phyloP scores from a whole-genome alignment of 2,888 invertebrate species.

The Perizoma affinitatum region DNA sequence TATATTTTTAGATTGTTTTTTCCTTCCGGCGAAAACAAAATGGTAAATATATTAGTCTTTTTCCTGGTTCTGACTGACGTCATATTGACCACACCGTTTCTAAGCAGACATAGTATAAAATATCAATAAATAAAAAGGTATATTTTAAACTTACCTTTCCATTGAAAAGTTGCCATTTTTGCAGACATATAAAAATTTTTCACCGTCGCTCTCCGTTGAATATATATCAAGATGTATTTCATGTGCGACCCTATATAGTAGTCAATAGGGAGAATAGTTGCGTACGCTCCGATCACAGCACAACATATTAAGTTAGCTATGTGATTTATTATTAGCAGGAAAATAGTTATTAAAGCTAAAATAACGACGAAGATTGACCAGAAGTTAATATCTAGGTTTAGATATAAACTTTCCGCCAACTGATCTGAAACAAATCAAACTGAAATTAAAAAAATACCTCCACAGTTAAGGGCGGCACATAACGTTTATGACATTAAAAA shows the following conservation, averaged over 20 bases:
- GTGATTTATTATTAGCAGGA: constrained; percentile 77
- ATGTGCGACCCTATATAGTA: constrained; percentile 86
- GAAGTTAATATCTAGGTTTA: constrained; percentile 84
- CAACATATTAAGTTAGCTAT: constrained; percentile 86
- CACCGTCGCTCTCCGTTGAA: constrained; percentile 85
- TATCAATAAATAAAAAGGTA: neutral
- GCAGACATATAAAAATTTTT: constrained; percentile 83
- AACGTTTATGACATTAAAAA: no score
- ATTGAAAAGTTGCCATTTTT: constrained; percentile 85
- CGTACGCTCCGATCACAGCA: constrained; percentile 86
- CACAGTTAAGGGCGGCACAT: no score
- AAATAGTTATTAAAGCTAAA: constrained; percentile 73
- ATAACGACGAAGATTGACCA: constrained; percentile 85
- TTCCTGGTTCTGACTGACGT: no score
- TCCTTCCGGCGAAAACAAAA: no score
- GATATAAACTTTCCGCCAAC: constrained; percentile 42
- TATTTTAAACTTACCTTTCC: constrained; percentile 72
- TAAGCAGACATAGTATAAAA: no score
- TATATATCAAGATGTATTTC: constrained; percentile 87
- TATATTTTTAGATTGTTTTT: no score
- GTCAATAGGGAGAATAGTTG: constrained; percentile 85
- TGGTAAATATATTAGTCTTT: no score
- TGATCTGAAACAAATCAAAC: constrained; percentile 17
- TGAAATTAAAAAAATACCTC: no score
- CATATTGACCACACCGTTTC: no score